Conservation (phyloP, 2,797 vertebrate species). For the Tragelaphus oryx region DNA sequence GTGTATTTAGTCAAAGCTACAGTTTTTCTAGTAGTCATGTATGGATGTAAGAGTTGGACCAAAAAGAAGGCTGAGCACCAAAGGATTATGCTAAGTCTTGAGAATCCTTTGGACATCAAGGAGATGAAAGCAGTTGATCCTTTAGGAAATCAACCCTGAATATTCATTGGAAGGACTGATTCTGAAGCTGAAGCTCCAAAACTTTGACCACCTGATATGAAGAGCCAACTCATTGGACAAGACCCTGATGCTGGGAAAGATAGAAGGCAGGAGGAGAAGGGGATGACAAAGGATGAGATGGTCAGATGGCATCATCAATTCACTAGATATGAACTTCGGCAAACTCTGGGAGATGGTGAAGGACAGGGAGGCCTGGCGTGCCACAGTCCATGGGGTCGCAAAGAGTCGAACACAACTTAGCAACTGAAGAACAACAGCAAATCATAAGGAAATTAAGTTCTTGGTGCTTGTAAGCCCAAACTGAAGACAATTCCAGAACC, state of each 20-base stretch:
- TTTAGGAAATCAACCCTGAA: background rate
- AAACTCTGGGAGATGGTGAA: background rate
- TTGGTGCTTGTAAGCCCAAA: background rate
- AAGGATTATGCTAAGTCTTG: background rate
- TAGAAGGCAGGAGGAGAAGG: background rate
- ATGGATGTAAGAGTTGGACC: background rate
- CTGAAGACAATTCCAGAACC: too few relatives aligned
- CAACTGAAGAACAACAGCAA: background rate
- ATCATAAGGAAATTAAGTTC: background rate
- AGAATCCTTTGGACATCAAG: background rate
- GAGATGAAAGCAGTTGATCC: background rate
- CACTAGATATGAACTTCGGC: background rate
- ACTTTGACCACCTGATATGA: background rate
- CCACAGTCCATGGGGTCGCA: background rate
- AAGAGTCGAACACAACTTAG: background rate
- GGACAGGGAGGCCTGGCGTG: background rate
- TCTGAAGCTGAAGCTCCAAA: background rate
- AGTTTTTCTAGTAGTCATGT: background rate
- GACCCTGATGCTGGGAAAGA: background rate
- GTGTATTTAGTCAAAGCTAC: background rate
- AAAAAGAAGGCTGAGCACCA: background rate
- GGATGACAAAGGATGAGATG: background rate
- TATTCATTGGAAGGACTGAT: background rate
- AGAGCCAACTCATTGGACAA: background rate
- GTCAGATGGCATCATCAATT: background rate